A percentile compares a stretch with the other conserved stretches of the same genome.
These are phyloP conservation scores for Platycheirus rosarum DNA, from an alignment of 2,888 invertebrate species.

Conservation along the genomic window DNA sequence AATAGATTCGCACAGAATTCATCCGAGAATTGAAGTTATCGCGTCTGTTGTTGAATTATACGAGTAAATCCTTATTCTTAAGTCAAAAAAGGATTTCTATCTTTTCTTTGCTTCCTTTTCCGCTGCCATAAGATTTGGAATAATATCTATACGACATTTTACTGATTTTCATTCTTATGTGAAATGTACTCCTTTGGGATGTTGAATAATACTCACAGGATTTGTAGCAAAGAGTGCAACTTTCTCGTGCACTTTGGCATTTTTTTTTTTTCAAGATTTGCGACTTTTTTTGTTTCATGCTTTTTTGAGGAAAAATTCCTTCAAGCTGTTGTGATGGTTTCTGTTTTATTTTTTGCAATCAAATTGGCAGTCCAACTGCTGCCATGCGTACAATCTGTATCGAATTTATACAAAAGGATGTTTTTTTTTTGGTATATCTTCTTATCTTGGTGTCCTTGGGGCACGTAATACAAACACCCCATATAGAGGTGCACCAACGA, in stretches of 20 bases:
- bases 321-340: conserved; percentile 29
- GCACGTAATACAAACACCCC: conserved; percentile 28
- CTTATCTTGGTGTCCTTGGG: conserved; percentile 6
- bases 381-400: conserved; percentile 57
- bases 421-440: background rate
- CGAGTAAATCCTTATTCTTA: conserved; percentile 66
- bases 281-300: conserved; percentile 1
- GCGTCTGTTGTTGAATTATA: conserved; percentile 56
- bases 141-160: conserved; percentile 69
- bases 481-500: conserved; percentile 1
- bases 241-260: conserved; percentile 57
- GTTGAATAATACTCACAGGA: conserved; percentile 68
- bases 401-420: conserved; percentile 41
- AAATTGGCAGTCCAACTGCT: conserved; percentile 67
- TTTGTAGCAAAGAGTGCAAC: conserved; percentile 64
- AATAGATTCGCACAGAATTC: conserved; percentile 63
- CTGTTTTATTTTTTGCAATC: conserved; percentile 17
- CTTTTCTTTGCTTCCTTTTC: conserved; percentile 11
- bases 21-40: conserved; percentile 60
- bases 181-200: conserved; percentile 67
- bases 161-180: conserved; percentile 66
- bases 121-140: conserved; percentile 54
- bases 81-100: conserved; percentile 53
- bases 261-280: conserved; percentile 16
- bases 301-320: conserved; percentile 17